Base-by-base conservation (phyloP, 1,140 invertebrate species). In the Samia ricini region DNA sequence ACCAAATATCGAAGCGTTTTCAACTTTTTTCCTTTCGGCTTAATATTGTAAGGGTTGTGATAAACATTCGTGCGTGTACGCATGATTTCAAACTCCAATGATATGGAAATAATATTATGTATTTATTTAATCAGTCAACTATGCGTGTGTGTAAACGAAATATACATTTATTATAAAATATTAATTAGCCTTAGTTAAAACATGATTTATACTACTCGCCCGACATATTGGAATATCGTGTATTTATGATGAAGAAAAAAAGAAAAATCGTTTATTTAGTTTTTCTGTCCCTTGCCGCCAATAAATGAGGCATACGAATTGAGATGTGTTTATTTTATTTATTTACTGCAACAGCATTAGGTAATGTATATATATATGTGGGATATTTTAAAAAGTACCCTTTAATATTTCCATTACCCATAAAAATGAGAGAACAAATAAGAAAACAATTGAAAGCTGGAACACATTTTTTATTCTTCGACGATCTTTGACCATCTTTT, bases 151-250 rank as follows among this genome's bases (percentile, higher is more conserved):
- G 33, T 42, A 42, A 12, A 12, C n/a, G 10, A 42, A 42, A 42
- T 42, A 3, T 42, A 42, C n/a, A 42, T 2, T 4, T 26, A 4
- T 8, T 8, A 26, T 26, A 26, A 8, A 8, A 26, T n/a, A n/a
- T n/a, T n/a, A n/a, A n/a, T n/a, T n/a, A n/a, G n/a, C n/a, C n/a
- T n/a, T n/a, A n/a, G n/a, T n/a, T n/a, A n/a, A 42, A 26, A 26
- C 26, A 4, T 26, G 71, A 74, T n/a, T 4, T 26, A 77, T 74
- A 76, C 79, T 80, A 82, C 83, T 79, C 76, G 79, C 74, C n/a
- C 71, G 77, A 74, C 66, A 71, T 64, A 26, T 56, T n/a, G 54
- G 26, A 26, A 21, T 36, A 57, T 36, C n/a, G n/a, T n/a, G n/a
- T n/a, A n/a, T n/a, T n/a, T n/a, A n/a, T n/a, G n/a, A 20, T 57